Evolutionary conservation across 2,888 invertebrate genomes (phyloP).

Genomic region (Dromius quadrimaculatus): DNA sequence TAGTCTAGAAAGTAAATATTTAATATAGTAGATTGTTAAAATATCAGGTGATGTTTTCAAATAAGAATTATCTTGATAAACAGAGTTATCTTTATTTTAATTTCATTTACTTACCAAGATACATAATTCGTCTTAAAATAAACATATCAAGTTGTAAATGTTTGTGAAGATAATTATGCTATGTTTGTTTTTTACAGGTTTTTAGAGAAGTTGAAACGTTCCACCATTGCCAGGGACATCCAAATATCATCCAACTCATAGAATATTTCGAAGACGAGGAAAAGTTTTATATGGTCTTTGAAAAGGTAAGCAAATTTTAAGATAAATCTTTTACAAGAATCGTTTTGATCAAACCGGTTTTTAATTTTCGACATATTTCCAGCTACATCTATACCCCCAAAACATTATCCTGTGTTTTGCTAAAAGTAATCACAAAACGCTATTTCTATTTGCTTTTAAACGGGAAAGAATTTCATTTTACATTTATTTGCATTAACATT

Average conservation of each 20-base stretch:
- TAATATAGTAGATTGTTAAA: not conserved
- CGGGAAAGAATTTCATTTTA: not conserved
- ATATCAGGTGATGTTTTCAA: slow-evolving; percentile 27
- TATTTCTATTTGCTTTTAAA: not conserved
- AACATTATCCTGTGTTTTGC: not conserved
- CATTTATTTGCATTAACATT: not conserved
- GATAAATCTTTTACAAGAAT: no score
- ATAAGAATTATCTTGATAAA: not conserved
- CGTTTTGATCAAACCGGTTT: no score
- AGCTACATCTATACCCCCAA: no score
- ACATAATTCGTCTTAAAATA: not conserved
- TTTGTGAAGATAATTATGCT: slow-evolving; percentile 3
- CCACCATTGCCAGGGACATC: slow-evolving; percentile 97
- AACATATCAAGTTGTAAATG: not conserved
- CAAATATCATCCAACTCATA: slow-evolving; percentile 96
- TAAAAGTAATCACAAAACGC: not conserved
- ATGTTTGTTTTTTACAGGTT: slow-evolving; percentile 67
- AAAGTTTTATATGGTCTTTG: slow-evolving; percentile 97
- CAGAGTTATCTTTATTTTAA: slow-evolving; percentile 23
- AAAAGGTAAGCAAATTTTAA: slow-evolving; percentile 76
- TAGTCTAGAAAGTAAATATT: not conserved
- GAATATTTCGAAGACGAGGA: slow-evolving; percentile 98
- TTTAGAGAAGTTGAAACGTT: slow-evolving; percentile 99
- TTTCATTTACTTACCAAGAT: slow-evolving; percentile 1
- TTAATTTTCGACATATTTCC: no score